Evolutionary conservation across 1,140 invertebrate species (phyloP), one percentile per base, ranked within the genome.

Genomic region (Diabrotica virgifera): DNA sequence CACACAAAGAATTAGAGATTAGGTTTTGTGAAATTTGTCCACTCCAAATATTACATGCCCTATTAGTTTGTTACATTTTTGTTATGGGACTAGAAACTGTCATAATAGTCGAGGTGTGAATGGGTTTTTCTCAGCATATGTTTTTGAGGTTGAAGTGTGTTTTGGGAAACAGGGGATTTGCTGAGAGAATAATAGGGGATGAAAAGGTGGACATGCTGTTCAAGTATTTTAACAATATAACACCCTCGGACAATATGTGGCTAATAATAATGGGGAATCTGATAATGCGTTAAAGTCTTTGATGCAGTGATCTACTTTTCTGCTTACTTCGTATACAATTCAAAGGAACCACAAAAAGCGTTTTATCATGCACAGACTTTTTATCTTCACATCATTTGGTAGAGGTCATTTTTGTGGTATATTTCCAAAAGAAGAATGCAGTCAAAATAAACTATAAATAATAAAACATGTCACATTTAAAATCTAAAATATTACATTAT

Each of bases 21-120:
- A 59, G 13, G 35, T 12, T 36, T 57, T 57, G 8, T 46, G 35
- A 36, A 36, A 57, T 59, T 46, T 59, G 12, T 38, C 38, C 38
- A 14, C 11, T 0, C 58, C 38, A 13, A 9, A 35, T 37, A 59
- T 59, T 50, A 59, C 36, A 37, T 24, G 58, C 58, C 14, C 46
- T 59, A 59, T 59, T 59, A 59, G 58, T 36, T 51, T 59, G 58
- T 59, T 50, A 59, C 37, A 40, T 59, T 59, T 59, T 59, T 59
- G 40, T 59, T 50, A 51, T 11, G 13, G 58, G 40, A 59, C 58
- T 13, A 50, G 58, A 50, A 59, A n/a, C 5, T 59, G 36, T 59
- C 13, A 50, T 46, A 50, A 51, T 59, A 37, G 13, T 50, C n/a
- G 38, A 59, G 40, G 58, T 59, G 58, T 59, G 58, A 59, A 59